Conservation (phyloP, 2,888 invertebrate species). For the Lasioglossum marginatum region DNA sequence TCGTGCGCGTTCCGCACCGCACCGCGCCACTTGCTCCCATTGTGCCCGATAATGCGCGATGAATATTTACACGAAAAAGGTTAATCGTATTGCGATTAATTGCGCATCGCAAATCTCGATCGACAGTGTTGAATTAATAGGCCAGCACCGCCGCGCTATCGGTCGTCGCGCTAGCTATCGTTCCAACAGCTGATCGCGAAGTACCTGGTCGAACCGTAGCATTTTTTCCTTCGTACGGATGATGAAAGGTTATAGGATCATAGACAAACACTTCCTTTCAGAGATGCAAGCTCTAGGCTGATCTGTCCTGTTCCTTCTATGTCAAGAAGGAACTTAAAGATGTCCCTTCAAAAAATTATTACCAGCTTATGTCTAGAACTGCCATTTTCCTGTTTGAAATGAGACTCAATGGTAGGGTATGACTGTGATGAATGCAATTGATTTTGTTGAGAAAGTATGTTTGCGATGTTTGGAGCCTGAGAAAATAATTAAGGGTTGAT, state of each 20-base stretch:
- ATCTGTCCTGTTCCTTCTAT: background rate
- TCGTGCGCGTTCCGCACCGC: background rate
- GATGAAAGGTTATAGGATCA: background rate
- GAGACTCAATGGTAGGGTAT: too few species aligned
- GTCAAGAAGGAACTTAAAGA: too few species aligned
- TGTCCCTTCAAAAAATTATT: too few species aligned
- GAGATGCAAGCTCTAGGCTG: background rate
- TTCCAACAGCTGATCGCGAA: conserved; percentile 15
- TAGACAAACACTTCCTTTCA: background rate
- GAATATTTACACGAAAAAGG: conserved; percentile 79
- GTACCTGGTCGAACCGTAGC: background rate
- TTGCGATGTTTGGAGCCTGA: too few species aligned
- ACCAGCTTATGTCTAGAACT: too few species aligned
- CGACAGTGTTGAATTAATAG: conserved; percentile 15
- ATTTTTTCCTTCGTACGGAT: background rate
- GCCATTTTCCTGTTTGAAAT: too few species aligned
- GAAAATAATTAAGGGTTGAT: too few species aligned
- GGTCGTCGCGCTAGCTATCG: background rate
- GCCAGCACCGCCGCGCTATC: conserved; percentile 22
- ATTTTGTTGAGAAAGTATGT: too few species aligned
- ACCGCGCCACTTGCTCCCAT: conserved; percentile 51
- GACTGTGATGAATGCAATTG: too few species aligned
- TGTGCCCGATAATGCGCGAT: conserved; percentile 75
- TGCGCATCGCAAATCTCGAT: conserved; percentile 69
- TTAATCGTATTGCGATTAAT: conserved; percentile 79